phyloP scores from a whole-genome alignment of 2,797 vertebrate genomes.

The Avahi laniger region DNA sequence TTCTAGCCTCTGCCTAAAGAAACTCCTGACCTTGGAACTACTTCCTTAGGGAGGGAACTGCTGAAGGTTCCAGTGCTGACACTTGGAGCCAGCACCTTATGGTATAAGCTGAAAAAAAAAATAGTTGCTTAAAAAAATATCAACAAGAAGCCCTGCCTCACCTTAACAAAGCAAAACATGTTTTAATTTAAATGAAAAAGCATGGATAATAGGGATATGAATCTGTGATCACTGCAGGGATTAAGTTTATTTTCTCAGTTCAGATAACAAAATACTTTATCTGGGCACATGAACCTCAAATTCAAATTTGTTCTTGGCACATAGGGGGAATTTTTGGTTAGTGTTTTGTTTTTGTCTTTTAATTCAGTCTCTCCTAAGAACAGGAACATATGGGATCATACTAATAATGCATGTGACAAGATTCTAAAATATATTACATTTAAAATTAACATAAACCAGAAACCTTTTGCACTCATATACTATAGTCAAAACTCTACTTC shows the following conservation, averaged over 20 bases:
- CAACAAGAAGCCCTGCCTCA: neutral
- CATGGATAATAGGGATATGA: neutral
- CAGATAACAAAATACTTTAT: slow-evolving; percentile 10
- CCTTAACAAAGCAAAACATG: slow-evolving; percentile 2
- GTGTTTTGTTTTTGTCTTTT: neutral
- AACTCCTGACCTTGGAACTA: neutral
- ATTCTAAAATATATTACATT: slow-evolving; percentile 21
- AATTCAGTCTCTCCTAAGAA: slow-evolving; percentile 41
- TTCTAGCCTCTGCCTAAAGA: neutral
- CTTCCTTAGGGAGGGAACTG: neutral
- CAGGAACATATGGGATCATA: neutral
- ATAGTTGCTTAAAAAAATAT: neutral
- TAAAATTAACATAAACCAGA: neutral
- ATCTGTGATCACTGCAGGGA: neutral
- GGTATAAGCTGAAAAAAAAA: slow-evolving; percentile 12
- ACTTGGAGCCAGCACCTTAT: neutral
- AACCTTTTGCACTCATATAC: neutral
- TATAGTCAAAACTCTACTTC: neutral
- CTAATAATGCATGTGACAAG: neutral
- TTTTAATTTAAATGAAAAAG: slow-evolving; percentile 19
- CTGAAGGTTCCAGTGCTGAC: neutral
- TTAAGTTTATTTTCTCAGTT: neutral
- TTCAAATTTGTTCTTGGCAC: neutral
- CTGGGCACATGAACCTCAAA: neutral
- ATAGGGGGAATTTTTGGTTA: neutral